Percentiles rank a stretch among this genome's conserved stretches.
These are phyloP conservation scores for Xiphydria camelus DNA, from an alignment of 2,888 invertebrate genomes.

Conservation along the genomic window DNA sequence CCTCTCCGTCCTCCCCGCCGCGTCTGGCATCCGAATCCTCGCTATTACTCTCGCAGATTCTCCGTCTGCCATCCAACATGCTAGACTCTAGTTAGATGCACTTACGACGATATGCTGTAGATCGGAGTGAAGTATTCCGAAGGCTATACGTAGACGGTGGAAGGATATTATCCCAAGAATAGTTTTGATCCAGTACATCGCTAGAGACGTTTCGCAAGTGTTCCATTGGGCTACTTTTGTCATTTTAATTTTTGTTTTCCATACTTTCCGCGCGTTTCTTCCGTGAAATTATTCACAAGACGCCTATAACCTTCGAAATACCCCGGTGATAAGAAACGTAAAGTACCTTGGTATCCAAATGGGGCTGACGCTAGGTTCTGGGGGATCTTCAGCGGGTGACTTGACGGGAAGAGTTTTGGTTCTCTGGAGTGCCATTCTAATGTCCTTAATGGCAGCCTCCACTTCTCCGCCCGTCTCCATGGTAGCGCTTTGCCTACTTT, in stretches of 20 bases:
- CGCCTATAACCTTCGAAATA: conserved; percentile 22
- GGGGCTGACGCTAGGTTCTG: conserved; percentile 63
- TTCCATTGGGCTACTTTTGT: no score
- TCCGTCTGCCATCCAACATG: conserved; percentile 55
- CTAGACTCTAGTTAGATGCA: conserved; percentile 56
- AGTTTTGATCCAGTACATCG: no score
- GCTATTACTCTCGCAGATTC: conserved; percentile 53
- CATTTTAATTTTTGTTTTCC: no score
- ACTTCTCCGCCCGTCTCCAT: conserved; percentile 50
- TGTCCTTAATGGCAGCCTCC: conserved; percentile 79
- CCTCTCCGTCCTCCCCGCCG: conserved; percentile 49
- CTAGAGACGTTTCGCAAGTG: no score
- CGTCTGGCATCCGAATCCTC: conserved; percentile 52
- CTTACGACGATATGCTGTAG: conserved; percentile 28
- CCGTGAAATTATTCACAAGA: no score
- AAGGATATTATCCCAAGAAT: no score
- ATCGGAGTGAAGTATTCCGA: no score
- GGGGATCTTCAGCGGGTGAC: conserved; percentile 58
- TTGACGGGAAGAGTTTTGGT: conserved; percentile 68
- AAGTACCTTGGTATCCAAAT: conserved; percentile 72
- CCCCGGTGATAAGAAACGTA: conserved; percentile 5
- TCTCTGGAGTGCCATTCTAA: conserved; percentile 77
- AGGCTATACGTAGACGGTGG: no score
- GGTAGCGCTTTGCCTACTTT: conserved; percentile 49
- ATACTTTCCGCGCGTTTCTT: no score